phyloP scores from a whole-genome alignment of 2,797 vertebrate genomes.

The Cossypha heuglini region DNA sequence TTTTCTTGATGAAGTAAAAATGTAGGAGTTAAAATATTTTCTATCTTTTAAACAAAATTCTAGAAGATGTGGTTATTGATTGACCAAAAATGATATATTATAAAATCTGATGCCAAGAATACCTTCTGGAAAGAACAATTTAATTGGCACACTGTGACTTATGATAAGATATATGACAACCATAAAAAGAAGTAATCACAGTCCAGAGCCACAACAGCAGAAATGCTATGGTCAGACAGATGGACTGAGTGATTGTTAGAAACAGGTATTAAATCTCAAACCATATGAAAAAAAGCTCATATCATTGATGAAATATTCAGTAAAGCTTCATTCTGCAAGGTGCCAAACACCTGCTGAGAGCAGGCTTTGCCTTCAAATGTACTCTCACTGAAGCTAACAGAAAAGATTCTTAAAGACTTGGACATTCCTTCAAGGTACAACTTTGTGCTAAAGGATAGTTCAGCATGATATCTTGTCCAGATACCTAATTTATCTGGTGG shows the following conservation, averaged over 20 bases:
- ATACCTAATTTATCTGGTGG: not conserved
- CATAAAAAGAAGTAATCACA: not conserved
- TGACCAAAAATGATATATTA: not conserved
- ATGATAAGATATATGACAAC: not conserved
- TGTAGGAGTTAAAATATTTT: not conserved
- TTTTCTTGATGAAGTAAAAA: not conserved
- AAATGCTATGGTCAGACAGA: not conserved
- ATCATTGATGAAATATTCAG: not conserved
- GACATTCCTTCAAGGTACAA: not conserved
- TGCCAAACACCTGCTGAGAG: not conserved
- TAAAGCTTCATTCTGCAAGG: not conserved
- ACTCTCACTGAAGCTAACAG: not conserved
- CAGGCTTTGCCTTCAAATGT: not conserved
- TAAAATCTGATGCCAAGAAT: not conserved
- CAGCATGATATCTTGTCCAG: not conserved
- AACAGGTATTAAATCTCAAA: not conserved
- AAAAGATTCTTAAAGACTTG: not conserved
- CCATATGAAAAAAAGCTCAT: not conserved
- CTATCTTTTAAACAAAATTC: not conserved
- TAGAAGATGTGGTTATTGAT: not conserved
- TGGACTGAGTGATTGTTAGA: rapidly evolving
- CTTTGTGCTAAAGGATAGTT: not conserved
- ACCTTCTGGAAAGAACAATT: not conserved
- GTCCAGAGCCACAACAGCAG: not conserved
- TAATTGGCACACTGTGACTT: not conserved